Evolutionary conservation across 2,797 vertebrate species (phyloP).

Genomic region (Spinibarbus caldwelli): DNA sequence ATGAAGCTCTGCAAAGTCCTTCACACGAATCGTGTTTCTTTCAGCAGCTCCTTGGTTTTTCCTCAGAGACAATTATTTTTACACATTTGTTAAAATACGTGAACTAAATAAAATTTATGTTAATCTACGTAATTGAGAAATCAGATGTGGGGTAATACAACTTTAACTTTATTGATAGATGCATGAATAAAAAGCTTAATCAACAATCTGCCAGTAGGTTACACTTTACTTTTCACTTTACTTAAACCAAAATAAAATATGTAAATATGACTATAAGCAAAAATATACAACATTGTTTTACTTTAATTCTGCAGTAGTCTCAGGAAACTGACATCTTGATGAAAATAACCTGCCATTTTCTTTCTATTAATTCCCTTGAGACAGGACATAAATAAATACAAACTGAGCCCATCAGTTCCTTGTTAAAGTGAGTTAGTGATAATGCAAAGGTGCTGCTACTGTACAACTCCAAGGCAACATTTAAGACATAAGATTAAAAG

Average conservation of each 20-base stretch:
- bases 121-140: background rate
- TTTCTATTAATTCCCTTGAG: too few relatives aligned
- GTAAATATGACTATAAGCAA: conserved; percentile 34
- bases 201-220: conserved; percentile 12
- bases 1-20: conserved; percentile 27
- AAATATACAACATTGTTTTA: conserved; percentile 23
- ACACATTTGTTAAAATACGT: background rate
- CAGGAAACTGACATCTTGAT: background rate
- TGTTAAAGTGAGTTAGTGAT: conserved; percentile 55
- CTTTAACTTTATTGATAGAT: conserved; percentile 16
- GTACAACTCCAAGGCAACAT: conserved; percentile 48
- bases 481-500: conserved; percentile 33
- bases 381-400: background rate
- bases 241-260: conserved; percentile 33
- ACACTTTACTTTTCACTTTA: conserved; percentile 14
- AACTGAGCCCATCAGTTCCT: background rate
- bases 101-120: too few relatives aligned
- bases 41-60: background rate
- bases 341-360: conserved; percentile 16
- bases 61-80: background rate
- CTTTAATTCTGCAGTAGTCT: conserved; percentile 17
- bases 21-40: background rate
- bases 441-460: conserved; percentile 46
- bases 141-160: background rate
- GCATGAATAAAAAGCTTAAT: conserved; percentile 11